Evolutionary conservation across 2,888 invertebrate genomes (phyloP).

Genomic region (Eupithecia subfuscata): DNA sequence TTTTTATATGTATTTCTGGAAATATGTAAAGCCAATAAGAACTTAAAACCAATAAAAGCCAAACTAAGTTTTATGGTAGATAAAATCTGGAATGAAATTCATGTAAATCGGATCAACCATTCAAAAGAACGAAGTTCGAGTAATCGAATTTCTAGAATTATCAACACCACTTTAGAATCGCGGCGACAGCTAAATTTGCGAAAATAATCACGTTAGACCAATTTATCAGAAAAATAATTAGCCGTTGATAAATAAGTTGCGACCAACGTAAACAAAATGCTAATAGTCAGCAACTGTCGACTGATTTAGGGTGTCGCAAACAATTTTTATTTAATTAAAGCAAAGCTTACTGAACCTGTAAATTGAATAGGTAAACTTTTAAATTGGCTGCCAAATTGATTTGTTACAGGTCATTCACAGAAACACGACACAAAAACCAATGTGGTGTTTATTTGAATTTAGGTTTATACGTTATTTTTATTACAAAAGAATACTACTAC

Average conservation of each 20-base stretch:
- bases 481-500: no score
- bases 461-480: no score
- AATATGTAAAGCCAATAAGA: background rate
- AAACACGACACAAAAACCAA: background rate
- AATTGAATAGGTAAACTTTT: conserved; percentile 7
- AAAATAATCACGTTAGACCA: conserved; percentile 23
- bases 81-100: background rate
- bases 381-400: conserved; percentile 4
- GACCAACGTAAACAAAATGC: conserved; percentile 17
- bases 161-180: background rate
- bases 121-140: background rate
- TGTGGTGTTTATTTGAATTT: background rate
- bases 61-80: background rate
- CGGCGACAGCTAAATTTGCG: background rate
- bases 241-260: conserved; percentile 16
- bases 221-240: conserved; percentile 23
- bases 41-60: background rate
- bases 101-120: background rate
- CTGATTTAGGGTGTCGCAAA: conserved; percentile 25
- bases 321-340: conserved; percentile 25
- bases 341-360: conserved; percentile 6
- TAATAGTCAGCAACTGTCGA: conserved; percentile 22
- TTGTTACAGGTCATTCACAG: background rate
- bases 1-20: background rate
- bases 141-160: background rate